phyloP scores from a whole-genome alignment of 2,888 invertebrate species.

The Volucella zonaria region DNA sequence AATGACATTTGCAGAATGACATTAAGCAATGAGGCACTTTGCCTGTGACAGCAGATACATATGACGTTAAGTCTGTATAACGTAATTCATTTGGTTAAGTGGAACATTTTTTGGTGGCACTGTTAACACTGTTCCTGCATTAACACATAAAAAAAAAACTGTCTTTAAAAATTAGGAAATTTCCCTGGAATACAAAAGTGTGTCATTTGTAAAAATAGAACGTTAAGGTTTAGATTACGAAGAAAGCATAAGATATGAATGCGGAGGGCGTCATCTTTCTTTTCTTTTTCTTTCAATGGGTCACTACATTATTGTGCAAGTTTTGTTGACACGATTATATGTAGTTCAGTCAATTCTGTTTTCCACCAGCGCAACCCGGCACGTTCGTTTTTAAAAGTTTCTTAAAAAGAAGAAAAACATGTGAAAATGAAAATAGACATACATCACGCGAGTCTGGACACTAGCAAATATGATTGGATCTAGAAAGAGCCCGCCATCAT shows the following conservation, averaged over 20 bases:
- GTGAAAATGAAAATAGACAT: too few relatives aligned
- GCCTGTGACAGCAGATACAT: not conserved
- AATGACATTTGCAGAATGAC: not conserved
- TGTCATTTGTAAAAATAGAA: slow-evolving; percentile 15
- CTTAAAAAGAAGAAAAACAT: not conserved
- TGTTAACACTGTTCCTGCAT: too few relatives aligned
- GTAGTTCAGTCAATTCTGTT: not conserved
- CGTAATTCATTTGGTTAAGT: not conserved
- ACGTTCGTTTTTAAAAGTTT: not conserved
- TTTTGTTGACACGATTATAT: not conserved
- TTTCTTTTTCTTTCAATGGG: too few relatives aligned
- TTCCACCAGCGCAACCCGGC: not conserved
- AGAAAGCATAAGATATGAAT: slow-evolving; percentile 4
- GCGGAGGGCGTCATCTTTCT: not conserved
- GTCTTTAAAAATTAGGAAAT: not conserved
- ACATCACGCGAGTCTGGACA: too few relatives aligned
- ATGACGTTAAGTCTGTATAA: not conserved
- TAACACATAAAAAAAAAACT: too few relatives aligned
- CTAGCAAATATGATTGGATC: too few relatives aligned
- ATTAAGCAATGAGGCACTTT: not conserved
- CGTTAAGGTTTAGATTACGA: slow-evolving; percentile 1
- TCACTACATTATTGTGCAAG: not conserved
- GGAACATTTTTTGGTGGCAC: not conserved
- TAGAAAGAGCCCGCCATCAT: too few relatives aligned
- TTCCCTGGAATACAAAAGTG: not conserved